Evolutionary conservation across 2,888 invertebrate species (phyloP).

Genomic region (Tricholauxania praeusta): DNA sequence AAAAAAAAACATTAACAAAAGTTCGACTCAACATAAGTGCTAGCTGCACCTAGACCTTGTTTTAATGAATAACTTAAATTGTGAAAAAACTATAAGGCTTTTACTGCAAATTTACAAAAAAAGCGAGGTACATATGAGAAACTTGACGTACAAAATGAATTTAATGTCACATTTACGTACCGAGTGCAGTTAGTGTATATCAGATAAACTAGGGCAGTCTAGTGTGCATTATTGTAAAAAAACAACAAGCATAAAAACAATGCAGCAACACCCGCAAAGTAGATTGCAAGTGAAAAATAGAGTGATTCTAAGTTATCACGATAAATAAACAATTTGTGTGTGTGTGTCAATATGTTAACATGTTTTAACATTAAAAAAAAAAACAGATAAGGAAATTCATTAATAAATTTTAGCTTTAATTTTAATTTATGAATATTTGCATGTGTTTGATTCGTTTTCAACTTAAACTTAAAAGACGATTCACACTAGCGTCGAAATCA

Average conservation of each 20-base stretch:
- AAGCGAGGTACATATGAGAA: background rate
- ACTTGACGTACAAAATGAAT: background rate
- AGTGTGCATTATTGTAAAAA: background rate
- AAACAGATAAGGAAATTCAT: no score
- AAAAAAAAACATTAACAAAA: background rate
- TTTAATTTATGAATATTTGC: no score
- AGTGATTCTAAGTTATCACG: no score
- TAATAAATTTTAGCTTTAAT: no score
- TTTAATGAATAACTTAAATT: constrained; percentile 43
- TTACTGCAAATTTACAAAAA: constrained; percentile 14
- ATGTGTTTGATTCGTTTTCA: no score
- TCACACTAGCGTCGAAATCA: no score
- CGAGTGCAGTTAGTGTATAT: background rate
- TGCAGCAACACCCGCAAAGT: background rate
- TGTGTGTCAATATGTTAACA: no score
- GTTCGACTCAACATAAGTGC: background rate
- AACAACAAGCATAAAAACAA: background rate
- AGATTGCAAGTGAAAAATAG: no score
- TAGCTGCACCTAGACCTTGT: constrained; percentile 62
- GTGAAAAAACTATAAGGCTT: background rate
- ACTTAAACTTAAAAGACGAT: no score
- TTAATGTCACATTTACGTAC: no score
- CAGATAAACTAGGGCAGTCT: background rate
- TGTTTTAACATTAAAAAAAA: no score
- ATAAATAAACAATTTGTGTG: no score